phyloP scores from a whole-genome alignment of 2,888 invertebrate genomes.

The Anthoptus insignis region DNA sequence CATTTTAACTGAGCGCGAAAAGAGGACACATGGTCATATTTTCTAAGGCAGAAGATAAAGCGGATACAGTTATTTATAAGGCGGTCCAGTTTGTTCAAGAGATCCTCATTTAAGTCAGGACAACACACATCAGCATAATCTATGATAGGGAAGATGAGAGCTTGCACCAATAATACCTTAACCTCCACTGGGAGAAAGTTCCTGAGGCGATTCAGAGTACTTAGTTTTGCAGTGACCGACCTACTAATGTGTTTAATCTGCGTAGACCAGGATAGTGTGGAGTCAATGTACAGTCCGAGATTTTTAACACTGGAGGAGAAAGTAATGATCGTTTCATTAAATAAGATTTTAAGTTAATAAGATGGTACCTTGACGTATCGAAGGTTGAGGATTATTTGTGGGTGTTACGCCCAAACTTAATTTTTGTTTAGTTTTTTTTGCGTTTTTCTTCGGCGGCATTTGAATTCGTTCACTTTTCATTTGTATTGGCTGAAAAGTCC shows the following conservation, averaged over 20 bases:
- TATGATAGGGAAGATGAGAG: too few relatives aligned
- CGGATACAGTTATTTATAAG: not conserved
- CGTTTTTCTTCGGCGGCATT: conserved; percentile 55
- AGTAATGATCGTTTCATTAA: not conserved
- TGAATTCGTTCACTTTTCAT: conserved; percentile 63
- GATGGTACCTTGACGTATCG: conserved; percentile 60
- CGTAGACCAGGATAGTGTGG: not conserved
- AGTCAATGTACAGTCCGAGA: too few relatives aligned
- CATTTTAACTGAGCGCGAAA: not conserved
- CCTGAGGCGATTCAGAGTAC: not conserved
- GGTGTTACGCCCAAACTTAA: conserved; percentile 51
- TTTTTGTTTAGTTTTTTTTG: conserved; percentile 56
- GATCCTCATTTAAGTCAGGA: too few relatives aligned
- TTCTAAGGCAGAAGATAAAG: not conserved
- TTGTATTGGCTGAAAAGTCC: conserved; percentile 60
- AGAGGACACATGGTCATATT: not conserved
- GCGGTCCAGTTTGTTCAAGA: not conserved
- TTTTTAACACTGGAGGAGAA: not conserved
- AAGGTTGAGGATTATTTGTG: conserved; percentile 53
- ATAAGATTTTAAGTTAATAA: too few relatives aligned
- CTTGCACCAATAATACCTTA: too few relatives aligned
- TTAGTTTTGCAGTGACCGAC: not conserved
- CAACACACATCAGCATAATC: too few relatives aligned
- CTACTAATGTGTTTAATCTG: not conserved
- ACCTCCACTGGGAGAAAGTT: not conserved